A percentile compares a stretch with the other conserved stretches of the same genome.
Evolutionary conservation across 2,113 vertebrate genomes (phyloP).

Genomic region (Pavo muticus): DNA sequence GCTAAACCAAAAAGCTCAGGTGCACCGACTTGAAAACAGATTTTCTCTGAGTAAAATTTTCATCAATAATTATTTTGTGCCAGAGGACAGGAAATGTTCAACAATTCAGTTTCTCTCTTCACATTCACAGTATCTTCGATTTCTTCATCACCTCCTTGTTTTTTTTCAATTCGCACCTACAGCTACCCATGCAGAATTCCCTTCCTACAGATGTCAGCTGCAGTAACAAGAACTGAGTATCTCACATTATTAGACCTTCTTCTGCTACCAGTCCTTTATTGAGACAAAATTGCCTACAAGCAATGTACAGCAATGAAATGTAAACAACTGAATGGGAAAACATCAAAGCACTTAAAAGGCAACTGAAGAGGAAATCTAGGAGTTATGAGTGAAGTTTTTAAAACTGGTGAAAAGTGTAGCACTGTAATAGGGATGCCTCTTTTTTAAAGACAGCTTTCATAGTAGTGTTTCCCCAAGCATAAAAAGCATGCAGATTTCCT

Average conservation of each 20-base stretch:
- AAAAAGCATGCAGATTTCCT: not conserved
- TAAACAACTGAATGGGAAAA: not conserved
- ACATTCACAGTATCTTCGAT: not conserved
- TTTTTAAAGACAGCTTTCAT: not conserved
- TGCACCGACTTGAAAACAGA: not conserved
- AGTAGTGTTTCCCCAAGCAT: not conserved
- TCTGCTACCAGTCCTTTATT: not conserved
- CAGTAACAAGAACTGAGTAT: slow-evolving; percentile 34
- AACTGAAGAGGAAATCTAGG: not conserved
- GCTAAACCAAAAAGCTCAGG: rapidly evolving
- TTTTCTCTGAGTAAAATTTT: slow-evolving; percentile 15
- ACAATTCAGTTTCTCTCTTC: not conserved
- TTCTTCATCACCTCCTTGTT: not conserved
- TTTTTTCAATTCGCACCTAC: slow-evolving; percentile 42
- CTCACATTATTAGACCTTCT: slow-evolving; percentile 18
- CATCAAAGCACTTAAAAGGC: not conserved
- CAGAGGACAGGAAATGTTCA: slow-evolving; percentile 32
- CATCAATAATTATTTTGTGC: slow-evolving; percentile 22
- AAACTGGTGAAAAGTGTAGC: not conserved
- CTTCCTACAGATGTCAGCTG: not conserved
- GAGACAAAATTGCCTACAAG: slow-evolving; percentile 14
- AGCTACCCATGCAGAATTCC: slow-evolving; percentile 18
- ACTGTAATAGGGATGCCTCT: not conserved
- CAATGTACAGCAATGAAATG: not conserved
- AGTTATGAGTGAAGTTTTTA: not conserved